These are phyloP conservation scores for Anoura caudifer DNA, from an alignment of 2,113 vertebrate genomes.

Conservation along the genomic window DNA sequence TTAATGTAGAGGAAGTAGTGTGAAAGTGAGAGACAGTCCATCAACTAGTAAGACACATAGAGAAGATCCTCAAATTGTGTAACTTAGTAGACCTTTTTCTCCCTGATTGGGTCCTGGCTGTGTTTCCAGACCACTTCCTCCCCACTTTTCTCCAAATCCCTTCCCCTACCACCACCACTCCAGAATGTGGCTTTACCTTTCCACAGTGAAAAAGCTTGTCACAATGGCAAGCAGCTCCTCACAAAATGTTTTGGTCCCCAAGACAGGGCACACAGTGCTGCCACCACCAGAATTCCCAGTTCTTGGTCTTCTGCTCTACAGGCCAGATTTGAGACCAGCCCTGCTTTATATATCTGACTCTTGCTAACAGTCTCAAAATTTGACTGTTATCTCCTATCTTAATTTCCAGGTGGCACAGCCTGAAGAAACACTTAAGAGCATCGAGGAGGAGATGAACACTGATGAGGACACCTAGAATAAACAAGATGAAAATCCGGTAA, in stretches of 20 bases:
- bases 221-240: background rate
- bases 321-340: background rate
- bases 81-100: background rate
- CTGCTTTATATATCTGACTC: background rate
- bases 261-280: background rate
- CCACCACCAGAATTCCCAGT: background rate
- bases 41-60: background rate
- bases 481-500: background rate
- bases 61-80: background rate
- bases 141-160: background rate
- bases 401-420: background rate
- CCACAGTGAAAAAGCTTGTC: background rate
- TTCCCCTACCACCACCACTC: background rate
- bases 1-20: background rate
- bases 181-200: background rate
- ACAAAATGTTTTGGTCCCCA: background rate
- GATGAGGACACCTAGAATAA: background rate
- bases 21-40: background rate
- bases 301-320: background rate
- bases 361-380: background rate
- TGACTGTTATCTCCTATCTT: background rate
- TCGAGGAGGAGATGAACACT: background rate
- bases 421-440: fast-evolving
- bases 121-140: background rate
- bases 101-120: background rate